phyloP scores from a whole-genome alignment of 1,140 invertebrate genomes.

The Apolygus lucorum region DNA sequence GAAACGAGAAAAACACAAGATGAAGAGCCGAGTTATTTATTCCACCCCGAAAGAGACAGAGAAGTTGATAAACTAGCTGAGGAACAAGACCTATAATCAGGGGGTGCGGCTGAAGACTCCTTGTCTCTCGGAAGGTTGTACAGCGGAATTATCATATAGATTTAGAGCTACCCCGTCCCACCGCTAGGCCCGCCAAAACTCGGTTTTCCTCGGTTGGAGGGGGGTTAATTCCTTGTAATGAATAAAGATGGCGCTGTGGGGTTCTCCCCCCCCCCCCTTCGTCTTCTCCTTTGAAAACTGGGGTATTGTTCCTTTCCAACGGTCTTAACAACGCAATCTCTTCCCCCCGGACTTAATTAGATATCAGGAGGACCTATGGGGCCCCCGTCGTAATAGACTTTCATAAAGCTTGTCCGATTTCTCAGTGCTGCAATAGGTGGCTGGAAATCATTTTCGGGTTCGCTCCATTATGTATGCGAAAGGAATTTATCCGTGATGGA shows the following conservation, averaged over 20 bases:
- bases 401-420: too few species aligned
- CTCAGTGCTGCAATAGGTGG: too few species aligned
- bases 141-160: conserved; percentile 11
- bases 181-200: background rate
- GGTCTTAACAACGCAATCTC: conserved; percentile 14
- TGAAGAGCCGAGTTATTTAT: background rate
- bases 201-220: conserved; percentile 1
- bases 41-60: background rate
- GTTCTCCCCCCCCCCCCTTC: background rate
- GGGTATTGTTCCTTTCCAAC: conserved; percentile 11
- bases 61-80: conserved; percentile 3
- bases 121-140: conserved; percentile 5
- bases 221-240: conserved; percentile 15
- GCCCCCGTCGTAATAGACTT: too few species aligned
- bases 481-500: too few species aligned
- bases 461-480: too few species aligned
- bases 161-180: background rate
- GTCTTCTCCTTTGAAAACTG: background rate
- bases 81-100: conserved; percentile 9
- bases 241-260: conserved; percentile 9
- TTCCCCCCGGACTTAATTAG: conserved; percentile 1
- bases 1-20: background rate
- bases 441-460: too few species aligned
- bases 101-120: background rate
- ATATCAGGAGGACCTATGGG: too few species aligned